Evolutionary conservation across 2,113 vertebrate species (phyloP).

Genomic region (Phyllostomus hastatus): DNA sequence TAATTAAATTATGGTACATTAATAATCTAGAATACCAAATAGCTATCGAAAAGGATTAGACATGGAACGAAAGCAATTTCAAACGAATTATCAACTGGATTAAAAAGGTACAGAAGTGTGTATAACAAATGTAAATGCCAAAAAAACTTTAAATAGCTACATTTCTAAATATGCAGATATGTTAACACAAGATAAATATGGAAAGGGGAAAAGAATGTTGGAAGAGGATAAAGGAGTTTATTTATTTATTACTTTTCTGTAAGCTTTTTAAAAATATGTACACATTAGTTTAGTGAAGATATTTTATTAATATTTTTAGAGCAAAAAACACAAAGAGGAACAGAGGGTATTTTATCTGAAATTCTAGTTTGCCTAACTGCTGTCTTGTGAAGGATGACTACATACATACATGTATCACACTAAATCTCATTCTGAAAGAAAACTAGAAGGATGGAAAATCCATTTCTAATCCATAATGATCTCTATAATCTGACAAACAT

Average conservation of each 20-base stretch:
- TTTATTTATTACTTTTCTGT: neutral
- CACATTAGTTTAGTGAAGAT: neutral
- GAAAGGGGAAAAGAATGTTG: neutral
- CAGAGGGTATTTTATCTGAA: neutral
- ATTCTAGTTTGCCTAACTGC: neutral
- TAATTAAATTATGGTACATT: neutral
- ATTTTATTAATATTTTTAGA: conserved; percentile 6
- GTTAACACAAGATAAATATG: neutral
- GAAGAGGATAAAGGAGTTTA: neutral
- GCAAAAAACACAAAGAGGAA: neutral
- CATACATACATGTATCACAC: neutral
- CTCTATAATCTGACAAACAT: neutral
- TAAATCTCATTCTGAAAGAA: neutral
- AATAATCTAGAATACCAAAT: neutral
- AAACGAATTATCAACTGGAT: neutral
- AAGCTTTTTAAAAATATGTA: neutral
- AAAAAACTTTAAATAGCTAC: neutral
- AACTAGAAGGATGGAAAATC: neutral
- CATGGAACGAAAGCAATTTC: neutral
- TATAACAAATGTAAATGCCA: neutral
- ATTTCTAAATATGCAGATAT: neutral
- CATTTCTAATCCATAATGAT: conserved; percentile 1
- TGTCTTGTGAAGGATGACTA: neutral
- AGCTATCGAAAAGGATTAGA: neutral
- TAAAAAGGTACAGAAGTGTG: neutral